Conservation (phyloP, 2,797 vertebrate species). For the Okamejei kenojei region DNA sequence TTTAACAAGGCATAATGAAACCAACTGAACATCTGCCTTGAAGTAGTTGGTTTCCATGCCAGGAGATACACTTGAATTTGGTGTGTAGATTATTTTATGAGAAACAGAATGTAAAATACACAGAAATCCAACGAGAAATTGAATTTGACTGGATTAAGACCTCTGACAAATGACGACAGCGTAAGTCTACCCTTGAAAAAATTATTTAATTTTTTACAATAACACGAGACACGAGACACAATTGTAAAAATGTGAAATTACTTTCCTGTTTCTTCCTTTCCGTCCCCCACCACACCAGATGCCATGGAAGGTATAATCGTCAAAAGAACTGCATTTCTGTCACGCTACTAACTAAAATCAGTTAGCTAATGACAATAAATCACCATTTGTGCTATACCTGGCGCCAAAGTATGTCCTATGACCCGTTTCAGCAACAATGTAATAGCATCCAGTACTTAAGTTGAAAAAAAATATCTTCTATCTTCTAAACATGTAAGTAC, state of each 20-base stretch:
- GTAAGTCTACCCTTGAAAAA: background rate
- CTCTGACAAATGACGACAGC: background rate
- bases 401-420: background rate
- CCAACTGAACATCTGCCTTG: background rate
- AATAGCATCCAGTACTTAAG: background rate
- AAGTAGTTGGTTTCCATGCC: background rate
- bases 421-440: background rate
- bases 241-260: background rate
- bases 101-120: background rate
- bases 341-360: background rate
- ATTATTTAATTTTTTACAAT: background rate
- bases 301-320: background rate
- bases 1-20: too few relatives aligned
- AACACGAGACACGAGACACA: too few relatives aligned
- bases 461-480: background rate
- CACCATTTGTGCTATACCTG: background rate
- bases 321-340: background rate
- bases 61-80: background rate
- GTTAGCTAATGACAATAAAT: background rate
- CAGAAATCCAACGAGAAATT: background rate
- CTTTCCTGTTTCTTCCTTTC: background rate
- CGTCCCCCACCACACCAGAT: background rate
- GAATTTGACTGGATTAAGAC: background rate
- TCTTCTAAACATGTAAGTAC: background rate
- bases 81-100: background rate